Evolutionary conservation across 2,797 vertebrate genomes (phyloP).

Genomic region (Forpus xanthops): DNA sequence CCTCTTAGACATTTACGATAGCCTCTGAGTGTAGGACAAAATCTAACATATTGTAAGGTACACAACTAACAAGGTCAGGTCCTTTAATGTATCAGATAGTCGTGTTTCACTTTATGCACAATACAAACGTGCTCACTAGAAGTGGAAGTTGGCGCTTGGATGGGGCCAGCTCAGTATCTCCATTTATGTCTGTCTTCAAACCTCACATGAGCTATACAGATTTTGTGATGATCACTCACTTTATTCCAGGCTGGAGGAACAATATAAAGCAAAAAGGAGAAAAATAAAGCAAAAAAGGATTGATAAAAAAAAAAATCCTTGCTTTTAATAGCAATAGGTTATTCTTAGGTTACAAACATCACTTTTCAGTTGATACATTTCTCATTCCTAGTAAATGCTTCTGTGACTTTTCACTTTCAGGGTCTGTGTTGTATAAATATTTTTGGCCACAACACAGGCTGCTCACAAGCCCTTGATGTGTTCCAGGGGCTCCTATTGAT

Average conservation of each 20-base stretch:
- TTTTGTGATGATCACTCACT: background rate
- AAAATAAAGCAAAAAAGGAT: background rate
- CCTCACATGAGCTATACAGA: background rate
- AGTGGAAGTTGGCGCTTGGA: background rate
- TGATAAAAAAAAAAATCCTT: background rate
- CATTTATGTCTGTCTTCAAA: background rate
- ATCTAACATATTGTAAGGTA: background rate
- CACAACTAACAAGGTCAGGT: no score
- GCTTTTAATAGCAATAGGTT: background rate
- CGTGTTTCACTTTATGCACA: background rate
- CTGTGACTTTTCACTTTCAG: slow-evolving; percentile 32
- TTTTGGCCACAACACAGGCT: background rate
- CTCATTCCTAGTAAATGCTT: background rate
- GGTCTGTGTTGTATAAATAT: background rate
- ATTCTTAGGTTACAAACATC: background rate
- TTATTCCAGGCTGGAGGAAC: background rate
- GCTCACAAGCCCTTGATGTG: background rate
- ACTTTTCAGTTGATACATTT: background rate
- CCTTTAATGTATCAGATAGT: accelerated
- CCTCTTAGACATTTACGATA: background rate
- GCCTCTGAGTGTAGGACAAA: background rate
- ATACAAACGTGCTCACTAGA: background rate
- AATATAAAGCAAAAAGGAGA: background rate
- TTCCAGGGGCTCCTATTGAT: background rate
- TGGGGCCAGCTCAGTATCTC: background rate